phyloP scores from a whole-genome alignment of 2,888 invertebrate species.

The Cinara cedri region DNA sequence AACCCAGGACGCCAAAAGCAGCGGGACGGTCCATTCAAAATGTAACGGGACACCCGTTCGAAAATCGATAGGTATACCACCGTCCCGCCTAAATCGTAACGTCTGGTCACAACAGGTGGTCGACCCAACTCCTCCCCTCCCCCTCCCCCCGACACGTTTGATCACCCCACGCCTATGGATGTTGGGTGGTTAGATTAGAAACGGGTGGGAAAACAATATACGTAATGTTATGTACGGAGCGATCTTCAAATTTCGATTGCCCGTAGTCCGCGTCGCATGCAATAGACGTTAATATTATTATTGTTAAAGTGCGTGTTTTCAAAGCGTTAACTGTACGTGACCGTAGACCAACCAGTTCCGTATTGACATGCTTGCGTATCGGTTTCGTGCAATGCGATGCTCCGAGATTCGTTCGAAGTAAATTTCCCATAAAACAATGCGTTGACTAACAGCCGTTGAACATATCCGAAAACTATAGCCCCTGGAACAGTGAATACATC shows the following conservation, averaged over 20 bases:
- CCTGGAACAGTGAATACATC: conserved; percentile 37
- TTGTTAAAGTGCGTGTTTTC: background rate
- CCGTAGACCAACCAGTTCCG: conserved; percentile 45
- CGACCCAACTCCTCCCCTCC: too few relatives aligned
- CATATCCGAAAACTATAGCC: conserved; percentile 35
- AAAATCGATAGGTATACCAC: too few relatives aligned
- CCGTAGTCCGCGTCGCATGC: background rate
- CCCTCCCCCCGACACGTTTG: too few relatives aligned
- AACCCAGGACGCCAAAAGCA: too few relatives aligned
- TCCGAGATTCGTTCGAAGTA: conserved; percentile 49
- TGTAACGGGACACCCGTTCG: too few relatives aligned
- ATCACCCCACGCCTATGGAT: too few relatives aligned
- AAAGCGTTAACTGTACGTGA: conserved; percentile 36
- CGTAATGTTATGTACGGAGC: too few relatives aligned
- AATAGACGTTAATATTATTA: background rate
- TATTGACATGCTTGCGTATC: conserved; percentile 31
- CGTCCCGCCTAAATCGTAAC: too few relatives aligned
- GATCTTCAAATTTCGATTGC: conserved; percentile 33
- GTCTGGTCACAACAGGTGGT: too few relatives aligned
- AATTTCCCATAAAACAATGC: conserved; percentile 51
- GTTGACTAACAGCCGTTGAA: conserved; percentile 45
- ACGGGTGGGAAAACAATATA: too few relatives aligned
- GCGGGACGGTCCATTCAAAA: too few relatives aligned
- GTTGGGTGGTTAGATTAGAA: too few relatives aligned
- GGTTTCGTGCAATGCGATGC: conserved; percentile 23